phyloP scores from a whole-genome alignment of 2,113 vertebrate genomes.

The Embiotoca jacksoni region DNA sequence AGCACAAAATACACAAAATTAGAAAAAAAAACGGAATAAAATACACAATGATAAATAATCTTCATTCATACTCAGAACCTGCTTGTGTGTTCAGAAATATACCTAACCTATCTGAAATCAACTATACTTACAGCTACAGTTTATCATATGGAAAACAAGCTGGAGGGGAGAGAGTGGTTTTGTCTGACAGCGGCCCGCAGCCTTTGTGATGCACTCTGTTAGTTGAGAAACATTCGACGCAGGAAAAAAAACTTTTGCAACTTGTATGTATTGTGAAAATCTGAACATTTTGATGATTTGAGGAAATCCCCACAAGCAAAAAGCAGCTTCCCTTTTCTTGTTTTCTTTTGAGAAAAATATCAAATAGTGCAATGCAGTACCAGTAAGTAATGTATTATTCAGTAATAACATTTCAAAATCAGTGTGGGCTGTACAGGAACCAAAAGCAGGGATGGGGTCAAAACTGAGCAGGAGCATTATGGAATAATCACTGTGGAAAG shows the following conservation, averaged over 20 bases:
- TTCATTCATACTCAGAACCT: too few species aligned
- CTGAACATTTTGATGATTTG: conserved; percentile 4
- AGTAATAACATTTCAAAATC: background rate
- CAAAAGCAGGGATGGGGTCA: background rate
- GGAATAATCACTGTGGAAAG: too few species aligned
- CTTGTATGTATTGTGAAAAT: background rate
- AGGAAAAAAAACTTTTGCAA: background rate
- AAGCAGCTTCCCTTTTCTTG: conserved; percentile 4
- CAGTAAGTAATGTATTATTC: background rate
- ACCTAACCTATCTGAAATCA: too few species aligned
- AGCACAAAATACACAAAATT: too few species aligned
- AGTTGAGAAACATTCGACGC: background rate
- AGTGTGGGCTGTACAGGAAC: background rate
- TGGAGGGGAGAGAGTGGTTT: too few species aligned
- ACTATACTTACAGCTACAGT: too few species aligned
- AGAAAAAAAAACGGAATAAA: too few species aligned
- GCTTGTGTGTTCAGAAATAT: too few species aligned
- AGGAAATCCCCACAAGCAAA: background rate
- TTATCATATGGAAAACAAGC: too few species aligned
- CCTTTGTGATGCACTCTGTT: background rate
- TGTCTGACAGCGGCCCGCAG: background rate
- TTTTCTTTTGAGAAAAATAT: background rate
- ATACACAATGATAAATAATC: too few species aligned
- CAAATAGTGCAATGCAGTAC: background rate
- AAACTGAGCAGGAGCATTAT: background rate